Evolutionary conservation across 2,113 vertebrate genomes (phyloP).

Genomic region (Sus scrofa): T2T-Sscrofa CM000830.6:73432501-73433000

Average conservation of each 20-base stretch:
- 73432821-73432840: neutral
- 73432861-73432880: neutral
- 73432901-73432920: neutral
- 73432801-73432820: neutral
- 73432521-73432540: neutral
- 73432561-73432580: neutral
- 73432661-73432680: neutral
- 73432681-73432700: neutral
- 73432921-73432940: neutral
- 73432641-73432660: neutral
- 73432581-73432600: neutral
- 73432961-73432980: neutral
- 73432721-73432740: neutral
- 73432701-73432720: neutral
- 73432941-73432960: neutral
- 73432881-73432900: neutral
- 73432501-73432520: neutral
- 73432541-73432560: neutral
- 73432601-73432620: neutral
- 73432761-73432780: neutral
- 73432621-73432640: neutral
- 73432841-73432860: neutral
- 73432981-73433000: neutral
- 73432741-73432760: neutral
- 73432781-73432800: neutral